Percentiles rank a stretch among this genome's conserved stretches.
Conservation (phyloP, 2,113 vertebrate genomes). For the Neogobius melanostomus region DNA sequence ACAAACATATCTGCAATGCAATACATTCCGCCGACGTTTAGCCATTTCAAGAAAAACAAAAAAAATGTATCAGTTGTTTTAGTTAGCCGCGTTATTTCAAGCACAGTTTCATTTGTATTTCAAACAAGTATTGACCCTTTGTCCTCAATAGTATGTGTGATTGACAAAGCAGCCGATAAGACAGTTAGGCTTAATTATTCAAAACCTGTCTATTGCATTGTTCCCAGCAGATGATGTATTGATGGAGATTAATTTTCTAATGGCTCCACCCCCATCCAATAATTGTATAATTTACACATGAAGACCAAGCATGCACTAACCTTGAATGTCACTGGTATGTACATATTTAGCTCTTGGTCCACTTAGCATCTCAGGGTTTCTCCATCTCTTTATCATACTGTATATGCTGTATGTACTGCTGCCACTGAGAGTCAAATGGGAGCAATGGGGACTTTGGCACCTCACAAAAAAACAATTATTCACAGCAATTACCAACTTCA, state of each 20-base stretch:
- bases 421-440: slow-evolving; percentile 49
- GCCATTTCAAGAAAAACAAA: no score
- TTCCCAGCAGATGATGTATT: slow-evolving; percentile 1
- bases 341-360: slow-evolving; percentile 6
- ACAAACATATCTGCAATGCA: no score
- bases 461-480: slow-evolving; percentile 62
- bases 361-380: not conserved
- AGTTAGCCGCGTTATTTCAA: no score
- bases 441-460: slow-evolving; percentile 53
- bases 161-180: no score
- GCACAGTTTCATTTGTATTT: no score
- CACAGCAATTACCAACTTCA: slow-evolving; percentile 39
- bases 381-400: slow-evolving; percentile 41
- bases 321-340: slow-evolving; percentile 35
- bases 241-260: not conserved
- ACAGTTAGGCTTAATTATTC: not conserved
- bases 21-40: no score
- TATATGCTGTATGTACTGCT: slow-evolving; percentile 4
- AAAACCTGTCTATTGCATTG: slow-evolving; percentile 1
- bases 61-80: no score
- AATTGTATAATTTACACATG: not conserved
- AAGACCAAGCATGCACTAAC: slow-evolving; percentile 11
- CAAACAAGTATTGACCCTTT: no score
- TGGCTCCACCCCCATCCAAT: not conserved
- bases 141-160: no score